Conservation (phyloP, 2,113 vertebrate species). For the Mesembrinibis cayennensis region DNA sequence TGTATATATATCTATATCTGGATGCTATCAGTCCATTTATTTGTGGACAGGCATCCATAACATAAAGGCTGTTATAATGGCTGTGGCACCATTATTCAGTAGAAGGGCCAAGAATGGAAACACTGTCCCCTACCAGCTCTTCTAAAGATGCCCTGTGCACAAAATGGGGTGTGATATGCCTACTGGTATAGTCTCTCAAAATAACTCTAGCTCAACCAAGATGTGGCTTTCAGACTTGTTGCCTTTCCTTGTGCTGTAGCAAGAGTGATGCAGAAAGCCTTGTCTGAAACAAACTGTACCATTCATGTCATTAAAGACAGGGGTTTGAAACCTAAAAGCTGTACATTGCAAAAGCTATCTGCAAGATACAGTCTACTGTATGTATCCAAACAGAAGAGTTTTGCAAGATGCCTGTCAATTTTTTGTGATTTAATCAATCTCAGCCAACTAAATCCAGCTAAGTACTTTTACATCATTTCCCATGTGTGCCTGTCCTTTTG, state of each 20-base stretch:
- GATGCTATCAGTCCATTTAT: neutral
- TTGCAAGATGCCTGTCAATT: neutral
- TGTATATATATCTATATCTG: neutral
- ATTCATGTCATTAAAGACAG: neutral
- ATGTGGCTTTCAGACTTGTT: neutral
- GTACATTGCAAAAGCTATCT: neutral
- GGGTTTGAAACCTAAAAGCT: neutral
- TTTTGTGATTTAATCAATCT: neutral
- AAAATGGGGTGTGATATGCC: neutral
- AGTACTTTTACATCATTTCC: neutral
- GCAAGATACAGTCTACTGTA: neutral
- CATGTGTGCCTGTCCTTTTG: neutral
- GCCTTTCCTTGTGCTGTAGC: neutral
- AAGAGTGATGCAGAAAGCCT: neutral
- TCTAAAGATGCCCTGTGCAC: neutral
- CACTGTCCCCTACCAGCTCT: neutral
- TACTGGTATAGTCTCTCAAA: neutral
- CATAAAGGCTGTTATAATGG: neutral
- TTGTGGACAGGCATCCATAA: neutral
- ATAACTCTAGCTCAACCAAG: neutral
- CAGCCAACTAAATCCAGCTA: neutral
- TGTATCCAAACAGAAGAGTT: neutral
- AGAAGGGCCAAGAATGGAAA: neutral
- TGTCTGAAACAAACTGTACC: neutral
- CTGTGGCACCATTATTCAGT: neutral